Percentiles rank a stretch among this genome's conserved stretches.
These are phyloP conservation scores for Bathynomus jamesi DNA, from an alignment of 1,140 invertebrate species.

Conservation along the genomic window DNA sequence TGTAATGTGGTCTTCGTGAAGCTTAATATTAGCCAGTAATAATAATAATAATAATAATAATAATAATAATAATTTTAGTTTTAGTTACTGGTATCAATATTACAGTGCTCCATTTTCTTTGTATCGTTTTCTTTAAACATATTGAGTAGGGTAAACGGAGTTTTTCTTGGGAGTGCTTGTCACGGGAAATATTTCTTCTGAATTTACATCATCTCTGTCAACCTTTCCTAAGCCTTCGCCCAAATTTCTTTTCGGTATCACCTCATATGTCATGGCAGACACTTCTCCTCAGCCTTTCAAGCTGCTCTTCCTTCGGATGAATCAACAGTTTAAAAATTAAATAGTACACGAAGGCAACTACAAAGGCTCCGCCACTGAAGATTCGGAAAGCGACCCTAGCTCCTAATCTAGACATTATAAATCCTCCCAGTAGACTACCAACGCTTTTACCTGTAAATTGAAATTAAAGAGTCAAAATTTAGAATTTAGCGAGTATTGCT, in stretches of 20 bases:
- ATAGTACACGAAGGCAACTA: conserved; percentile 23
- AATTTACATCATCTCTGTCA: not conserved
- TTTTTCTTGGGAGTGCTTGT: not conserved
- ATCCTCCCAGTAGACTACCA: conserved; percentile 30
- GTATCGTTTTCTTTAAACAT: too few relatives aligned
- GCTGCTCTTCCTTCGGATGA: conserved; percentile 7
- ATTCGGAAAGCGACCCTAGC: conserved; percentile 24
- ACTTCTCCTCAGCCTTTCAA: conserved; percentile 13
- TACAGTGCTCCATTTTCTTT: too few relatives aligned
- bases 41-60: too few relatives aligned
- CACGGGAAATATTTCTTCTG: not conserved
- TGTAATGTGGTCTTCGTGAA: too few relatives aligned
- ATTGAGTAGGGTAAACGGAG: too few relatives aligned
- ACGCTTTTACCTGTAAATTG: conserved; percentile 24
- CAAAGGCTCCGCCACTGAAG: conserved; percentile 22
- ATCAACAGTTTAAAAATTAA: conserved; percentile 26
- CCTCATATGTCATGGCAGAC: conserved; percentile 26
- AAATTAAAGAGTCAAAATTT: too few relatives aligned
- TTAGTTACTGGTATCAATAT: too few relatives aligned
- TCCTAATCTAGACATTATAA: conserved; percentile 22
- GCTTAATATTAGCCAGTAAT: too few relatives aligned
- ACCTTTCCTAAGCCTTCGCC: not conserved
- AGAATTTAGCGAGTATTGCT: too few relatives aligned
- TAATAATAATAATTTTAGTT: too few relatives aligned
- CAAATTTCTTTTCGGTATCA: conserved; percentile 12